Evolutionary conservation across 1,140 invertebrate genomes (phyloP), one percentile per base, ranked within the genome.

Genomic region (Chelonus insularis): DNA sequence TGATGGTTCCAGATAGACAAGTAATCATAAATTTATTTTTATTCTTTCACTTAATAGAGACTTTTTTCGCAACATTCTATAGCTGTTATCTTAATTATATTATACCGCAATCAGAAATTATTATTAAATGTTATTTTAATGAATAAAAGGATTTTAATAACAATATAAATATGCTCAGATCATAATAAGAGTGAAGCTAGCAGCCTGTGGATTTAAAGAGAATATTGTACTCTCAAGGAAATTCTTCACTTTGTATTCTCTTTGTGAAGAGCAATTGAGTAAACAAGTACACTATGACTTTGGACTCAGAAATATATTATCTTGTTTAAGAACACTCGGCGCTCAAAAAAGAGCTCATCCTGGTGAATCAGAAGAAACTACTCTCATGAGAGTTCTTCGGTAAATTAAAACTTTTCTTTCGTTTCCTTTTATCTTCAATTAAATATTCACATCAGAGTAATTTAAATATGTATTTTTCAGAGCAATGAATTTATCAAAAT

Each of bases 251-350:
- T 82, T 98, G 16, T 98, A 98, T 74, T 98, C 98, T 81, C 81
- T 98, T 2, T 98, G 96, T 78, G 96, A 98, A 76, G 96, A 98
- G 81, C 96, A 98, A 78, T 84, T 98, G 2, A 97, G 95, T 0
- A 98, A 98, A 84, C 96, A 98, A 85, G 95, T 98, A 0, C 96
- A 98, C 77, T 98, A 98, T 75, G 96, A 98, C 82, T 98, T 98
- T 78, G 96, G 96, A 32, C 81, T 98, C 45, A 83, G 96, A 68
- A 98, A 98, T 76, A 98, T 98, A 72, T 82, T 98, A 2, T 98
- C 96, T 0, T 95, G 97, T 2, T 79, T 98, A 32, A 83, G 96
- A 67, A 96, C 93, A 11, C 82, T 98, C 11, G 96, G 96, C 12
- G 91, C 95, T 0, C 87, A 92, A 0, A 98, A 98, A 79, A 83